Evolutionary conservation across 1,140 invertebrate genomes (phyloP).

Genomic region (Drosophila ercepeae): DNA sequence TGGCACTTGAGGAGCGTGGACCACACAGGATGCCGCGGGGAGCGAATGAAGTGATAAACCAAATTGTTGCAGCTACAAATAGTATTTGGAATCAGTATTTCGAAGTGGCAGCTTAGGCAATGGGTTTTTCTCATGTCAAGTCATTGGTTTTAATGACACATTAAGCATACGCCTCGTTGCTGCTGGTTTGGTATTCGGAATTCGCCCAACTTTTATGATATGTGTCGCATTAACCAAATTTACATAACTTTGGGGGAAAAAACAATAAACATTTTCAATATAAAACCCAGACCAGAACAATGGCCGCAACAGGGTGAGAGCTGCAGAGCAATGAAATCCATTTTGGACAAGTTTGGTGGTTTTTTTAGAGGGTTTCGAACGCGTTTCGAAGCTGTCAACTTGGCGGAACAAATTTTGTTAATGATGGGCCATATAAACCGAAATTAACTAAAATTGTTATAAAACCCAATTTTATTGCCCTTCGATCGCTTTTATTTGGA

Average conservation of each 20-base stretch:
- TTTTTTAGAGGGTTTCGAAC: slow-evolving; percentile 34
- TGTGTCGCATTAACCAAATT: slow-evolving; percentile 56
- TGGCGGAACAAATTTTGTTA: slow-evolving; percentile 78
- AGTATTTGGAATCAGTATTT: slow-evolving; percentile 29
- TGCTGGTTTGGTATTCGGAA: slow-evolving; percentile 55
- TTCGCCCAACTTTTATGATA: slow-evolving; percentile 58
- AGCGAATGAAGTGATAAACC: slow-evolving; percentile 69
- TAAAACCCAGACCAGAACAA: slow-evolving; percentile 50
- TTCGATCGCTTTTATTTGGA: slow-evolving; percentile 18
- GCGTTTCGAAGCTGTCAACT: slow-evolving; percentile 69
- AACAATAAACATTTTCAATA: slow-evolving; percentile 62
- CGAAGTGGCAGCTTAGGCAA: slow-evolving; percentile 22
- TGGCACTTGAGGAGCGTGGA: slow-evolving; percentile 58
- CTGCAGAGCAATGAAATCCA: slow-evolving; percentile 45
- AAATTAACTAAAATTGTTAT: slow-evolving; percentile 75
- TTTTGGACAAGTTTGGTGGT: slow-evolving; percentile 39
- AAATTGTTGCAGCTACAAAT: slow-evolving; percentile 61
- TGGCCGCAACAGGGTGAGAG: slow-evolving; percentile 33
- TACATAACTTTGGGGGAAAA: slow-evolving; percentile 55
- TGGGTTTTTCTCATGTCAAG: slow-evolving; percentile 48
- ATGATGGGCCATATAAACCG: slow-evolving; percentile 63
- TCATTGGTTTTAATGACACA: slow-evolving; percentile 77
- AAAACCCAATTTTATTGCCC: slow-evolving; percentile 65
- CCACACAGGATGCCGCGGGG: slow-evolving; percentile 51
- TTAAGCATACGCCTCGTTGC: slow-evolving; percentile 79